phyloP scores from a whole-genome alignment of 2,113 vertebrate species.

The Ceyx margarethae region DNA sequence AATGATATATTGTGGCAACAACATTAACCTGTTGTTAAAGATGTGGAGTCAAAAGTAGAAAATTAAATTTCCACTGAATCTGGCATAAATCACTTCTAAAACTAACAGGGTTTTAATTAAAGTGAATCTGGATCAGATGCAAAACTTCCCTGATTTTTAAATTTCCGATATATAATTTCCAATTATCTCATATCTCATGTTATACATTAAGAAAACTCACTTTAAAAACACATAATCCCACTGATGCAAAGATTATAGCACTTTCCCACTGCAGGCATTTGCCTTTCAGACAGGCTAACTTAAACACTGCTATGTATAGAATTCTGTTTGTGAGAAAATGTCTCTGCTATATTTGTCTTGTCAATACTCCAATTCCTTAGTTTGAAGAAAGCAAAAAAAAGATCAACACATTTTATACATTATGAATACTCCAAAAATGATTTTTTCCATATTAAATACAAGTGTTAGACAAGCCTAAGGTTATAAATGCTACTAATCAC shows the following conservation, averaged over 20 bases:
- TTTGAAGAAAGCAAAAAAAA: neutral
- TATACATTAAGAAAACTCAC: neutral
- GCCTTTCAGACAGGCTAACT: neutral
- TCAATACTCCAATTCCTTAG: neutral
- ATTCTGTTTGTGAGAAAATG: neutral
- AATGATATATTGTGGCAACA: slow-evolving; percentile 6
- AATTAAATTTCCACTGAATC: neutral
- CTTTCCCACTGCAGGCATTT: neutral
- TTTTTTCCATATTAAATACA: neutral
- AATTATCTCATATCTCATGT: neutral
- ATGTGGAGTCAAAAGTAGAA: neutral
- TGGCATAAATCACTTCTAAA: neutral
- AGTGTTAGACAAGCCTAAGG: neutral
- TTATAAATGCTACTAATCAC: neutral
- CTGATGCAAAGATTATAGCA: neutral
- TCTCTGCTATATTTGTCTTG: neutral
- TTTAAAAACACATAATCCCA: neutral
- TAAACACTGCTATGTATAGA: neutral
- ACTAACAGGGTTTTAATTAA: neutral
- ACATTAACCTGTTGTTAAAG: slow-evolving; percentile 16
- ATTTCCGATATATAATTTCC: neutral
- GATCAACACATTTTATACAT: neutral
- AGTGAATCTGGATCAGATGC: neutral
- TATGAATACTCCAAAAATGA: neutral
- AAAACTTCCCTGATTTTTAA: neutral